These are phyloP conservation scores for Isichthys henryi DNA, from an alignment of 2,113 vertebrate species.

Conservation along the genomic window DNA sequence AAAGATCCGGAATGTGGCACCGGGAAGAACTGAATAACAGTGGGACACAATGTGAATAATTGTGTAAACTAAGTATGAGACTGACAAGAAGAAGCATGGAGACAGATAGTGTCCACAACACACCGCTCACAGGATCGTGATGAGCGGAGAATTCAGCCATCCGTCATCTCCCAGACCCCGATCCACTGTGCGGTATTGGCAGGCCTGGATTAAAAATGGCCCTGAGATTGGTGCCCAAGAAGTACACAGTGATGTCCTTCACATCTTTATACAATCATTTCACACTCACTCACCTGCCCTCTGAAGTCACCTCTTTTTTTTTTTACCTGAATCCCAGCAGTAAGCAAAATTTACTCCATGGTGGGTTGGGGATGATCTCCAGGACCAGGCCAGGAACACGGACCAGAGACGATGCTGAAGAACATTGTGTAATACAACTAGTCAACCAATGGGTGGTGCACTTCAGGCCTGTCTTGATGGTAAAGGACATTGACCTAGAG, in stretches of 20 bases:
- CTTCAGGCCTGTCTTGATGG: neutral
- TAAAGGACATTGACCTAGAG: neutral
- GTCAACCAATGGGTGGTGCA: neutral
- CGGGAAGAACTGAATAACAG: neutral
- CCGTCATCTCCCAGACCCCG: neutral
- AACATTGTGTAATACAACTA: neutral
- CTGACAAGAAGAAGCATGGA: neutral
- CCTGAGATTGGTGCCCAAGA: conserved; percentile 18
- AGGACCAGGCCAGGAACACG: neutral
- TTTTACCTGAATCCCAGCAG: conserved; percentile 26
- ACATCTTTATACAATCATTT: conserved; percentile 21
- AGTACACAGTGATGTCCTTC: conserved; percentile 22
- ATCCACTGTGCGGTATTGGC: conserved; percentile 27
- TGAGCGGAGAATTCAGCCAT: conserved; percentile 9
- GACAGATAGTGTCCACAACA: neutral
- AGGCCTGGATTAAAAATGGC: conserved; percentile 33
- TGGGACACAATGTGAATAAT: neutral
- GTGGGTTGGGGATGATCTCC: neutral
- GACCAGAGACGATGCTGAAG: neutral
- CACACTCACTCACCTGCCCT: conserved; percentile 24
- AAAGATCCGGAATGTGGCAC: neutral
- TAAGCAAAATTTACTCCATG: conserved; percentile 29
- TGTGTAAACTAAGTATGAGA: neutral
- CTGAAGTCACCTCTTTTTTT: conserved; percentile 29
- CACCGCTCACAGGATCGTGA: neutral